A percentile compares a stretch with the other conserved stretches of the same genome.
phyloP scores from a whole-genome alignment of 2,888 invertebrate genomes.

The Caenorhabditis becei region DNA sequence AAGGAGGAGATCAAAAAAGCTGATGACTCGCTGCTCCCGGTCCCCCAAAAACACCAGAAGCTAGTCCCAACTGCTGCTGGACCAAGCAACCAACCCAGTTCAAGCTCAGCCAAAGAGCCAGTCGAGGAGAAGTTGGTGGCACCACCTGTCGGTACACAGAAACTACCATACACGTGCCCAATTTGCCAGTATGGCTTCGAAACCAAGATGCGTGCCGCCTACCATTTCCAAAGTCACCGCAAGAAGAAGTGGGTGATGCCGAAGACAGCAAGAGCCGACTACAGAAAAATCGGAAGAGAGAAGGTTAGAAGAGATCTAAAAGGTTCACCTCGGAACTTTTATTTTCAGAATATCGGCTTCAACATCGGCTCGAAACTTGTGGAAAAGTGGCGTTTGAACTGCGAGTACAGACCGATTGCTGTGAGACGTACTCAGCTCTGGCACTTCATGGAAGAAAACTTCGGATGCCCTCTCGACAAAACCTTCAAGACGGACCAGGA shows the following conservation, averaged over 20 bases:
- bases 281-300: not conserved
- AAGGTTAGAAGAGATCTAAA: not conserved
- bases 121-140: too few species aligned
- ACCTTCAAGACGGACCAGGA: not conserved
- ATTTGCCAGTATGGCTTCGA: not conserved
- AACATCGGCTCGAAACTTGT: not conserved
- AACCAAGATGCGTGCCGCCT: constrained; percentile 1
- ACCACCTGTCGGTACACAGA: not conserved
- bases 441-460: constrained; percentile 22
- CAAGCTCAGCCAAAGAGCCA: not conserved
- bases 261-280: not conserved
- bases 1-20: too few species aligned
- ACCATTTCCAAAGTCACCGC: constrained; percentile 27
- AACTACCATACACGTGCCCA: constrained; percentile 11
- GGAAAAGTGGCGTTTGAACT: constrained; percentile 9
- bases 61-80: too few species aligned
- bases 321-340: not conserved
- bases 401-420: not conserved
- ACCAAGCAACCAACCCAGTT: too few species aligned
- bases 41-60: too few species aligned
- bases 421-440: constrained; percentile 1
- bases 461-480: constrained; percentile 8
- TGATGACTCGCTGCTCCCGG: too few species aligned
- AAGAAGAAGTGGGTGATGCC: not conserved
- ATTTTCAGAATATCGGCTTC: constrained; percentile 9